Evolutionary conservation across 1,140 invertebrate genomes (phyloP), one percentile per base, ranked within the genome.

Genomic region (Megalopta genalis): DNA sequence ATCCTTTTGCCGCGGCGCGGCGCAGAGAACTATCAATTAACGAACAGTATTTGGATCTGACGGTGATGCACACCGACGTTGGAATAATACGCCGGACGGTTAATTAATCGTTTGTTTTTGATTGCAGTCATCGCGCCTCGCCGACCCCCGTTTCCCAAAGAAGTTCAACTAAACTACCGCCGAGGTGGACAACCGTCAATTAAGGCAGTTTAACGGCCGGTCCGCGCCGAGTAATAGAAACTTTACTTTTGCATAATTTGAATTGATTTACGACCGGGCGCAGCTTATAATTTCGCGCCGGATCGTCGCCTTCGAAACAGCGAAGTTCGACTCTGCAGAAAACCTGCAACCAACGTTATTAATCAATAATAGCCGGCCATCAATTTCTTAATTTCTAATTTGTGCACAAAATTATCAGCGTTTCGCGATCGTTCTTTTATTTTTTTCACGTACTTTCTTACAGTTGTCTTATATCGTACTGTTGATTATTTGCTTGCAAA

Each of bases 21-120:
- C 32, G 32, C 32, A 32, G 32, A 32, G 32, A 39, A 66, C 32
- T 65, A 65, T 74, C 23, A 74, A 74, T 74, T 74, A 74, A 7
- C 32, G 21, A 27, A 39, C 62, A 39, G 27, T 64, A 64, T 74
- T 74, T 74, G 62, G 32, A 39, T 10, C 16, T 74, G 59, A 74
- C 65, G 72, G 72, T 21, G 62, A 74, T 74, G 64, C 72, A 74
- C 64, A 8, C 14, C 6, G 14, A 46, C 14, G 12, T 12, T 37
- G 12, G 62, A 21, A 54, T 18, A 54, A n/a, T 16, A 16, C 32
- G 14, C 12, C 6, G 42, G 16, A 1, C 0, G 5, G 18, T 0
- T 10, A 66, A 66, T 54, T 66, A 54, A 74, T 65, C n/a, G 60
- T 65, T 8, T 10, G 16, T 74, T 54, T 74, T 74, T 32, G 12